Conservation (phyloP, 2,113 vertebrate species). For the Apus apus region DNA sequence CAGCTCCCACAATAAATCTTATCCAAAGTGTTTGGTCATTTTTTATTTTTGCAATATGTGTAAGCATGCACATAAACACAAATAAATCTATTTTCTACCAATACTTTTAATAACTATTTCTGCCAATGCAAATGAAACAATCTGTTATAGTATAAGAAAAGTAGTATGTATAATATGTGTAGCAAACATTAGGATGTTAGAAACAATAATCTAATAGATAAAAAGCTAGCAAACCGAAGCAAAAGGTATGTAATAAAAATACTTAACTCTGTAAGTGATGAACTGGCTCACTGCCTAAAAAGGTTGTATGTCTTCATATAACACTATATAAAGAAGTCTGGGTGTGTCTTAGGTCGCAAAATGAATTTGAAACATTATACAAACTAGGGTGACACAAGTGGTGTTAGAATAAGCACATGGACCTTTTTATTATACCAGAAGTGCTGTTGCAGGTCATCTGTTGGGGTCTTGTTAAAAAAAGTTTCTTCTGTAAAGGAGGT, state of each 20-base stretch:
- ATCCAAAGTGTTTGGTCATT: background rate
- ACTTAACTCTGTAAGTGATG: background rate
- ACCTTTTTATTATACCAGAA: background rate
- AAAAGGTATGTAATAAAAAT: background rate
- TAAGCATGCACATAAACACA: background rate
- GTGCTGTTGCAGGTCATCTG: background rate
- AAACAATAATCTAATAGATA: background rate
- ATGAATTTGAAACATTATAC: background rate
- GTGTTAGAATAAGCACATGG: background rate
- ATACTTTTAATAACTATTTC: background rate
- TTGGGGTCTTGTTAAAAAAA: background rate
- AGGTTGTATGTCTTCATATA: background rate
- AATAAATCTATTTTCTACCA: background rate
- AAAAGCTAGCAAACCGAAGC: background rate
- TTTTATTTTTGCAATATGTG: background rate
- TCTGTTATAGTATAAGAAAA: background rate
- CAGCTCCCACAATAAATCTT: background rate
- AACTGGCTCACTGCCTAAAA: background rate
- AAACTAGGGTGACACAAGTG: background rate
- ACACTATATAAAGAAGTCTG: background rate
- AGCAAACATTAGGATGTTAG: background rate
- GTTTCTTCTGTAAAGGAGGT: background rate
- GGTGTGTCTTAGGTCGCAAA: background rate
- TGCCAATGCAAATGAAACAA: background rate
- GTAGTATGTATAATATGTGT: accelerated